Evolutionary conservation across 2,797 vertebrate genomes (phyloP), one percentile per base, ranked within the genome.

Genomic region (Lates japonicus): DNA sequence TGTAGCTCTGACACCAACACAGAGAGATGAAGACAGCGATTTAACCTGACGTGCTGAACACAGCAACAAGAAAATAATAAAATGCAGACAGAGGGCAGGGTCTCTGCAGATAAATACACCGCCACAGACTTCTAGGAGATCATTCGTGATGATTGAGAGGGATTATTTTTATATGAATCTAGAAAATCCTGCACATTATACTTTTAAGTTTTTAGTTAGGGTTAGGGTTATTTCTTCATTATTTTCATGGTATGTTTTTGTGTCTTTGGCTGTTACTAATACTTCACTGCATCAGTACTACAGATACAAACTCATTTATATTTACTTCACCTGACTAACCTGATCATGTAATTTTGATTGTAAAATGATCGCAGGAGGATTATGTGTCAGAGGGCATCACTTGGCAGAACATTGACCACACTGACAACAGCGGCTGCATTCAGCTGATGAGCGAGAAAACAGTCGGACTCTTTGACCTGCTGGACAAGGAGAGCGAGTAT

Each of bases 401-500:
- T 1, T 99, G 98, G 98, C 92, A 96, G 88, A 96, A 96, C 91
- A 96, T 99, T 6, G 93, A 96, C 90, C 98, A 96, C 88, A 95
- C 92, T 0, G 95, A 99, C 95, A 98, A 99, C 25, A 95, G 95
- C 66, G 95, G 95, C 93, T 98, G 98, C 90, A 96, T 99, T 88
- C 95, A 97, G 79, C 94, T 99, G 73, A 96, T 99, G 92, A 96
- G 96, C 90, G 94, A 95, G 91, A 96, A 97, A 60, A 95, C 97
- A 37, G 96, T 95, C 0, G 98, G 98, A 68, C 94, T 99, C 71
- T 97, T 99, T 84, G 94, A 96, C 88, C 93, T 99, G 61, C 94
- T 99, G 90, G 97, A 99, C 10, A 93, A 97, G 89, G 97, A 97
- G 91, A 97, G 97, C 97, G 97, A 94, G 97, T 99, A 92, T 80